Percentiles rank a stretch among this genome's conserved stretches.
phyloP scores from a whole-genome alignment of 2,113 vertebrate genomes.

The Eubucco bourcierii region DNA sequence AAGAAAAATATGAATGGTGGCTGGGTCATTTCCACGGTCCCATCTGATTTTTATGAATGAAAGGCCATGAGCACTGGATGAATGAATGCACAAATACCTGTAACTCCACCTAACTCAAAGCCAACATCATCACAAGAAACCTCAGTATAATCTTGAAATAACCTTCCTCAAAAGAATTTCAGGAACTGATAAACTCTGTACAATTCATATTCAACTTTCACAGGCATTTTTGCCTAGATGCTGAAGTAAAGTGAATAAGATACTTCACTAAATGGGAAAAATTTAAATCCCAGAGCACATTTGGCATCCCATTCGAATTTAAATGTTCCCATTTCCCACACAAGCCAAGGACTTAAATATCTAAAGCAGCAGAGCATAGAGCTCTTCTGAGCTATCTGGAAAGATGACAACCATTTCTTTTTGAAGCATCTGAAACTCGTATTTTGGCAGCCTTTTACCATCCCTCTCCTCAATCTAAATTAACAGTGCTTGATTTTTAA shows the following conservation, averaged over 20 bases:
- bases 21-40: not conserved
- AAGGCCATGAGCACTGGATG: not conserved
- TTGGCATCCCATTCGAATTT: constrained; percentile 6
- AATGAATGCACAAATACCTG: not conserved
- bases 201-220: not conserved
- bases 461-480: constrained; percentile 4
- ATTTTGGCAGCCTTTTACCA: constrained; percentile 30
- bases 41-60: not conserved
- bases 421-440: not conserved
- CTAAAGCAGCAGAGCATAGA: not conserved
- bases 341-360: constrained; percentile 37
- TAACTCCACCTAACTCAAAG: not conserved
- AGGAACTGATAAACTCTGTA: not conserved
- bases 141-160: not conserved
- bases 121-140: not conserved
- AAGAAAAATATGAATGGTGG: not conserved
- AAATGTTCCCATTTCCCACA: constrained; percentile 22
- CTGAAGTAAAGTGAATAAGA: constrained; percentile 10
- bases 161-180: not conserved
- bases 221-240: constrained; percentile 1
- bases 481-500: constrained; percentile 25
- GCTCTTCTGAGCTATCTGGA: constrained; percentile 31
- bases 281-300: constrained; percentile 27
- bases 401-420: constrained; percentile 27
- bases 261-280: constrained; percentile 17